Conservation (phyloP, 2,113 vertebrate species). For the Myiozetetes cayanensis region DNA sequence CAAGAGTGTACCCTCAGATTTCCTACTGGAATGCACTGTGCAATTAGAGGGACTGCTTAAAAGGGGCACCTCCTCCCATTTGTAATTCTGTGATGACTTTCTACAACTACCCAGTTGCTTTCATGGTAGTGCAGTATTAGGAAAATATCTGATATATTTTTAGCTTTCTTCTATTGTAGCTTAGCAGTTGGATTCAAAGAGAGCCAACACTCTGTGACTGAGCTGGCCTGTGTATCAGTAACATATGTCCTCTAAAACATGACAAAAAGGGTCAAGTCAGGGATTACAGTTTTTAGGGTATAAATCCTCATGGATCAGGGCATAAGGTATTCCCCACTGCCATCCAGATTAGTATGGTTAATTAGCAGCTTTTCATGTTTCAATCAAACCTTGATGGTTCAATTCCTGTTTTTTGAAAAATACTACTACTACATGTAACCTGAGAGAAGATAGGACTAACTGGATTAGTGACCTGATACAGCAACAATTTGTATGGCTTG, state of each 20-base stretch:
- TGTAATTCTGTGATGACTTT: neutral
- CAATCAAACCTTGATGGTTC: neutral
- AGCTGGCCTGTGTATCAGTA: neutral
- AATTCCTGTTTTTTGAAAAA: neutral
- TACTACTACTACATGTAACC: neutral
- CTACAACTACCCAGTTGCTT: neutral
- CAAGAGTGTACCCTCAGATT: neutral
- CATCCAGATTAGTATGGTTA: neutral
- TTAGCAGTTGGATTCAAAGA: constrained; percentile 46
- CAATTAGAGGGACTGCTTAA: neutral
- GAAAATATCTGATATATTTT: constrained; percentile 61
- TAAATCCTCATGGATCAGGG: neutral
- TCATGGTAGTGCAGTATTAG: neutral
- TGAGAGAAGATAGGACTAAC: constrained; percentile 38
- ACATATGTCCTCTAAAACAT: neutral
- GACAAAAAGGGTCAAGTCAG: neutral
- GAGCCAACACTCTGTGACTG: neutral
- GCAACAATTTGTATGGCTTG: neutral
- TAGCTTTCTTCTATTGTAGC: constrained; percentile 53
- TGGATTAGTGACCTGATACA: constrained; percentile 55
- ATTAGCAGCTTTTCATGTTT: constrained; percentile 31
- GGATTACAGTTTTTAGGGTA: neutral
- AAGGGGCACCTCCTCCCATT: neutral
- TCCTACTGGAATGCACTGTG: neutral
- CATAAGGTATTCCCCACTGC: neutral